These are phyloP conservation scores for Malacoraja senta DNA, from an alignment of 2,797 vertebrate species.

Conservation along the genomic window DNA sequence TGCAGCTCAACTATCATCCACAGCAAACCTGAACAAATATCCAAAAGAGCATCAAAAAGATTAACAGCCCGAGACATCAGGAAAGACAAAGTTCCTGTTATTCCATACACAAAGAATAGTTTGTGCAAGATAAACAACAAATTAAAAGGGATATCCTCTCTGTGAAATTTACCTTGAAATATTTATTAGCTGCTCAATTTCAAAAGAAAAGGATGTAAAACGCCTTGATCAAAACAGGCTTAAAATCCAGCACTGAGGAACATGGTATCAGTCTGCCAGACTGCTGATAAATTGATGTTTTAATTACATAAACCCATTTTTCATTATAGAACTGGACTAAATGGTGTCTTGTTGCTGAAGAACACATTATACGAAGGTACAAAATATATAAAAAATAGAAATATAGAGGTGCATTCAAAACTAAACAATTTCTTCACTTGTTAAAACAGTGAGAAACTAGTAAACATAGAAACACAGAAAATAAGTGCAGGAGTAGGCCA, in stretches of 20 bases:
- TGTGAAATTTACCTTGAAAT: background rate
- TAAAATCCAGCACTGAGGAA: background rate
- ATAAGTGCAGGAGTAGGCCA: no score
- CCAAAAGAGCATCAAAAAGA: background rate
- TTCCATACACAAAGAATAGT: background rate
- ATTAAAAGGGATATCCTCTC: background rate
- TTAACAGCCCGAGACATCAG: background rate
- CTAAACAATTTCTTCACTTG: background rate
- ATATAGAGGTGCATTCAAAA: background rate
- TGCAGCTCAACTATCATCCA: background rate
- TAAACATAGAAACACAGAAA: no score
- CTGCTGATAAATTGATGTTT: no score
- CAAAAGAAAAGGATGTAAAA: background rate
- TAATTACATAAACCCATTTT: background rate
- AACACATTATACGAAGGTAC: background rate
- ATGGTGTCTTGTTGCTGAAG: background rate
- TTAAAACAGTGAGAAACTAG: no score
- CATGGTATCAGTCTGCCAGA: background rate
- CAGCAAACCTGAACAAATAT: background rate
- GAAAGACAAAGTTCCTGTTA: background rate
- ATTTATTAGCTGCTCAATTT: background rate
- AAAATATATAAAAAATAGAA: background rate
- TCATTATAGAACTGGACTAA: background rate
- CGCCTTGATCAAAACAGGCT: background rate
- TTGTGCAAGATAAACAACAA: background rate